Conservation (phyloP, 2,113 vertebrate species). For the Microcebus lehilahytsara region DNA sequence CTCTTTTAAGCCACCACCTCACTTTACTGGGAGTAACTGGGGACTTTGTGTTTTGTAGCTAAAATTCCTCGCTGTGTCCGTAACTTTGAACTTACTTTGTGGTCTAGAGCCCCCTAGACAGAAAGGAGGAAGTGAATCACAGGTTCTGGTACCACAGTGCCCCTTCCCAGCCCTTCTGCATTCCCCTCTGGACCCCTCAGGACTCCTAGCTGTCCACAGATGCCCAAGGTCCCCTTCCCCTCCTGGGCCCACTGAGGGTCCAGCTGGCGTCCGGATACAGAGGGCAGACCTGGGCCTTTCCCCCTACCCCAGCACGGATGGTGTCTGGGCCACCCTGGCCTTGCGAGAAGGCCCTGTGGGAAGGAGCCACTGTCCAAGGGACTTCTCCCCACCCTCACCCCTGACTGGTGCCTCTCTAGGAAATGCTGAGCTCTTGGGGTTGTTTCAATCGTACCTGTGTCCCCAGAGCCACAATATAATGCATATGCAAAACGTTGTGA, state of each 20-base stretch:
- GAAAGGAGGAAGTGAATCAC: background rate
- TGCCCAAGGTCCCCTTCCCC: background rate
- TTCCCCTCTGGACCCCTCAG: too few relatives aligned
- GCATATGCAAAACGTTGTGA: background rate
- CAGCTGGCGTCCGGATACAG: fast-evolving
- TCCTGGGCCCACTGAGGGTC: background rate
- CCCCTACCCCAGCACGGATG: too few relatives aligned
- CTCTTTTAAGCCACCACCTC: background rate
- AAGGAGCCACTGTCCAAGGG: background rate
- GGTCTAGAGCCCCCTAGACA: background rate
- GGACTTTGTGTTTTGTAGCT: background rate
- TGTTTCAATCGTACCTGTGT: background rate
- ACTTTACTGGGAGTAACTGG: background rate
- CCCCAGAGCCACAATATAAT: background rate
- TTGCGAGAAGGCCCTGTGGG: too few relatives aligned
- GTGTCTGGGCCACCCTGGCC: too few relatives aligned
- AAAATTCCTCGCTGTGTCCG: conserved; percentile 2
- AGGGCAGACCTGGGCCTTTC: too few relatives aligned
- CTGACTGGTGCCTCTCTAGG: too few relatives aligned
- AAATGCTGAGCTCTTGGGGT: background rate
- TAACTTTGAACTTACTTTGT: background rate
- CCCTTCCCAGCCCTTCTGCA: background rate
- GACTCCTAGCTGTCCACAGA: background rate
- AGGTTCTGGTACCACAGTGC: background rate
- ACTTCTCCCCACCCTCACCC: too few relatives aligned